Evolutionary conservation across 2,888 invertebrate genomes (phyloP).

Genomic region (Ceraclea dissimilis): DNA sequence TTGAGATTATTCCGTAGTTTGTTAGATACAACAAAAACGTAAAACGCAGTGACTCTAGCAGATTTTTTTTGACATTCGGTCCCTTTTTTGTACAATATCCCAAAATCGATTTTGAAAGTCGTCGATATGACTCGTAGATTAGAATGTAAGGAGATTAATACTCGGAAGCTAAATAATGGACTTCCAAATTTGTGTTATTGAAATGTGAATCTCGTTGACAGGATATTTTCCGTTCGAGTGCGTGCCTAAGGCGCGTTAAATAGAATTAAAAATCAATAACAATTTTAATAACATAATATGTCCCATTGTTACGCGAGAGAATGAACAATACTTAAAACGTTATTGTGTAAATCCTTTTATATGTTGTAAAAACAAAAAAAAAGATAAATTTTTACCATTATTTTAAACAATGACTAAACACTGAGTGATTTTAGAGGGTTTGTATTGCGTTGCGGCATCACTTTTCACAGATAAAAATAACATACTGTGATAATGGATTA

Average conservation of each 20-base stretch:
- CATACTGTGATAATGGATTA: not conserved
- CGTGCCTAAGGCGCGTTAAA: constrained; percentile 18
- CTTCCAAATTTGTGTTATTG: not conserved
- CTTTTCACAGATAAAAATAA: not conserved
- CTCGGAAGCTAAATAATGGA: not conserved
- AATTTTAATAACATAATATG: not conserved
- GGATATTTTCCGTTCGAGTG: constrained; percentile 18
- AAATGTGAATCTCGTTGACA: constrained; percentile 7
- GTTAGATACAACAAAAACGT: too few species aligned
- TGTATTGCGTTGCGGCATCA: not conserved
- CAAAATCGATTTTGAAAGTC: too few species aligned
- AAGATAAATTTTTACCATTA: not conserved
- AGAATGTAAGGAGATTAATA: not conserved
- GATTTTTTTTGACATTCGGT: too few species aligned
- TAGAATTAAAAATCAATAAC: constrained; percentile 19
- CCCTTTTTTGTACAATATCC: too few species aligned
- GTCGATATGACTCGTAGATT: too few species aligned
- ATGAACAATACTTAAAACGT: constrained; percentile 9
- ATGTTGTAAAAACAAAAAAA: not conserved
- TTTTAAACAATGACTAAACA: not conserved
- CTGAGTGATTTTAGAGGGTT: not conserved
- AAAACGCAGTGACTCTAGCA: too few species aligned
- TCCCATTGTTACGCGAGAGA: constrained; percentile 7
- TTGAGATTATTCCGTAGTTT: too few species aligned
- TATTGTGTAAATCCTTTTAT: not conserved